phyloP scores from a whole-genome alignment of 2,888 invertebrate genomes.

The Bhutanitis thaidina region DNA sequence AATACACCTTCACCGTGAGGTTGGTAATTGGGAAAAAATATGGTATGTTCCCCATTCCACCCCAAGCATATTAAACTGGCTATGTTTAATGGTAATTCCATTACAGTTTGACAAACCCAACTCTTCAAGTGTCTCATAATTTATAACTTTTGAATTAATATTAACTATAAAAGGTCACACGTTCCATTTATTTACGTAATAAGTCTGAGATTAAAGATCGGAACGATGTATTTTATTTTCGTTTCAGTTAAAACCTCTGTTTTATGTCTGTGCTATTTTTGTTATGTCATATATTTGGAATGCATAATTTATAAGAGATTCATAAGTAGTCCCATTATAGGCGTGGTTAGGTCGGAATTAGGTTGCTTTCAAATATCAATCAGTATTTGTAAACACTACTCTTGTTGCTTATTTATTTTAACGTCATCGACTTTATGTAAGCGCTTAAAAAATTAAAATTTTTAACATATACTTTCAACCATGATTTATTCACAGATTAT shows the following conservation, averaged over 20 bases:
- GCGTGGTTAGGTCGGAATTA: neutral
- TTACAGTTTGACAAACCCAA: too few species aligned
- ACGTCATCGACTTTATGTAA: neutral
- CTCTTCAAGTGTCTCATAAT: too few species aligned
- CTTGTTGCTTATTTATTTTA: conserved; percentile 6
- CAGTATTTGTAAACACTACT: conserved; percentile 11
- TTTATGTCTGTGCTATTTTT: neutral
- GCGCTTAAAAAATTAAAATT: conserved; percentile 7
- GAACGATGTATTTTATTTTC: neutral
- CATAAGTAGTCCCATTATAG: neutral
- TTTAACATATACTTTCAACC: neutral
- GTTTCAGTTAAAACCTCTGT: neutral
- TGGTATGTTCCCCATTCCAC: too few species aligned
- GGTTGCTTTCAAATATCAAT: conserved; percentile 4
- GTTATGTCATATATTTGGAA: conserved; percentile 1
- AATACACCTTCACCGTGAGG: too few species aligned
- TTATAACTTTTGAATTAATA: too few species aligned
- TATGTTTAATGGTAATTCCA: too few species aligned
- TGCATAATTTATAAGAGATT: neutral
- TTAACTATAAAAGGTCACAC: neutral
- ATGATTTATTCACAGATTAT: neutral
- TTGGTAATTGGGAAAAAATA: too few species aligned
- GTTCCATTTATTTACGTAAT: neutral
- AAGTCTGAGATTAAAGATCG: neutral
- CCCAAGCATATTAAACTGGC: too few species aligned